These are phyloP conservation scores for Oreochromis mossambicus DNA, from an alignment of 2,797 vertebrate genomes.

Conservation along the genomic window DNA sequence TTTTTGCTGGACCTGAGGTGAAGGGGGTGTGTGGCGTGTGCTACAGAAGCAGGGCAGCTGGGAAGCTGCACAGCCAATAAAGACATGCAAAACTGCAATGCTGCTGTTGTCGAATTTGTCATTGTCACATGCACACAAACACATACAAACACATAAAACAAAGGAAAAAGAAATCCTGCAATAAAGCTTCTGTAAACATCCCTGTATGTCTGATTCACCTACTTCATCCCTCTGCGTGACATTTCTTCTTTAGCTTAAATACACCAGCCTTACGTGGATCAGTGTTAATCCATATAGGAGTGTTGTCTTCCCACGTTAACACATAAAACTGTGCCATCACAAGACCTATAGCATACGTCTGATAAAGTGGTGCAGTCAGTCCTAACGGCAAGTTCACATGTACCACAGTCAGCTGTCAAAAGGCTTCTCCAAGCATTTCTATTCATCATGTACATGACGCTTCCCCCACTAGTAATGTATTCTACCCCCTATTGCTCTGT, in stretches of 20 bases:
- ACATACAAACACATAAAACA: neutral
- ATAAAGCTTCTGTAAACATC: neutral
- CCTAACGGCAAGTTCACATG: neutral
- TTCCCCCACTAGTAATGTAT: constrained; percentile 10
- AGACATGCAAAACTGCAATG: neutral
- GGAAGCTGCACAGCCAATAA: neutral
- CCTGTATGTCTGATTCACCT: neutral
- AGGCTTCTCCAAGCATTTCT: constrained; percentile 6
- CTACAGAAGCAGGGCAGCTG: neutral
- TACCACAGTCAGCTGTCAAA: constrained; percentile 2
- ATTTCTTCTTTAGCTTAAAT: neutral
- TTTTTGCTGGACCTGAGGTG: neutral
- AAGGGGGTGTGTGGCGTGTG: neutral
- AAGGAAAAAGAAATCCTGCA: neutral
- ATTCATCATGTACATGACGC: neutral
- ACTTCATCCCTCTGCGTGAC: neutral
- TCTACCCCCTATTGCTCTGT: constrained; percentile 20
- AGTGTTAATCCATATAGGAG: neutral
- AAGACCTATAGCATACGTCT: neutral
- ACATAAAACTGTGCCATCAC: neutral
- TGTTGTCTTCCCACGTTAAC: neutral
- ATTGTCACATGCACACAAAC: neutral
- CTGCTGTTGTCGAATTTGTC: neutral
- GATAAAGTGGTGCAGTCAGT: neutral
- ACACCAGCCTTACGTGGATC: neutral